These are phyloP conservation scores for Nyctalus aviator DNA, from an alignment of 2,797 vertebrate species.

Conservation along the genomic window DNA sequence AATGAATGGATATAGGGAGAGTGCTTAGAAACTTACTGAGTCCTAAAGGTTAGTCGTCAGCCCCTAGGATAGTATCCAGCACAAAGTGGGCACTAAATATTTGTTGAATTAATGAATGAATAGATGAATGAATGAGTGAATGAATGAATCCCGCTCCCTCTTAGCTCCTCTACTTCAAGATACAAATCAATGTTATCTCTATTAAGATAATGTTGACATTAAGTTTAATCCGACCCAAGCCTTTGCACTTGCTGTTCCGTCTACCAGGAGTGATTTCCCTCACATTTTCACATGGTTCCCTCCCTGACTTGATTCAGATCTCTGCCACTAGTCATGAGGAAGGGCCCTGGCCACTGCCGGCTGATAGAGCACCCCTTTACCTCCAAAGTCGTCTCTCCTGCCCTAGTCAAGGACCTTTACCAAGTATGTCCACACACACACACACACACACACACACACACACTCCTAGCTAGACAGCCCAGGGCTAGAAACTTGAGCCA, in stretches of 20 bases:
- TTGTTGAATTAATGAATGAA: background rate
- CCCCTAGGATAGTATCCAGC: background rate
- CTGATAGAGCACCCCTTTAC: background rate
- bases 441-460: background rate
- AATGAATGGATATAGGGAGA: background rate
- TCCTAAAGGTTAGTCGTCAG: background rate
- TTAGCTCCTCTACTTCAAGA: background rate
- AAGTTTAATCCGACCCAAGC: conserved; percentile 25
- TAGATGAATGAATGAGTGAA: background rate
- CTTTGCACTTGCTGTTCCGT: conserved; percentile 14
- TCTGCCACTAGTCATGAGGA: background rate
- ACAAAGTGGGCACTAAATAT: background rate
- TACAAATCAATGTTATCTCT: background rate
- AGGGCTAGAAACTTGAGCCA: background rate
- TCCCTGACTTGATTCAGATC: background rate
- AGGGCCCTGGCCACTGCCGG: background rate
- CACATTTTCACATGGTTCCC: background rate
- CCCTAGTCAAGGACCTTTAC: background rate
- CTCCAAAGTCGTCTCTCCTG: background rate
- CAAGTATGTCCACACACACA: background rate
- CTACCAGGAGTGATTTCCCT: background rate
- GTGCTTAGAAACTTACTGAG: background rate
- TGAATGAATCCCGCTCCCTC: background rate
- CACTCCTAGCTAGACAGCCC: background rate
- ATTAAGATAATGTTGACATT: background rate